phyloP scores from a whole-genome alignment of 2,888 invertebrate genomes.

The Stenichneumon culpator region DNA sequence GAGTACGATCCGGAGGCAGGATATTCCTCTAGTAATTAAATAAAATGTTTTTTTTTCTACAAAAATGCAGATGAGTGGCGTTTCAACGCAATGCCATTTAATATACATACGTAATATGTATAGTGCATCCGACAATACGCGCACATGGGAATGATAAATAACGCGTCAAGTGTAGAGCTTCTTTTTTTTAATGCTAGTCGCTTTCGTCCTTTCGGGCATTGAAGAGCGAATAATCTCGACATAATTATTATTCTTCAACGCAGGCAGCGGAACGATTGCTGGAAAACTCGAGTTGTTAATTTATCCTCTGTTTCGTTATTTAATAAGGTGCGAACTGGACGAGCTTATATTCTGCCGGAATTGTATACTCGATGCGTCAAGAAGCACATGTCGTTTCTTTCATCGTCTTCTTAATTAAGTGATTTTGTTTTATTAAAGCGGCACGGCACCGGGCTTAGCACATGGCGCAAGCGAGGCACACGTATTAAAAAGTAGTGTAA shows the following conservation, averaged over 20 bases:
- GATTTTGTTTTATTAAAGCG: constrained; percentile 44
- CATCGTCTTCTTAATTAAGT: constrained; percentile 8
- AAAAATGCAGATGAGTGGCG: constrained; percentile 76
- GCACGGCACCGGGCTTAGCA: constrained; percentile 59
- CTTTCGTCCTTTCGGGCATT: constrained; percentile 25
- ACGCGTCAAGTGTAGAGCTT: constrained; percentile 50
- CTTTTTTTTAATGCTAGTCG: constrained; percentile 40
- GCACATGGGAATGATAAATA: constrained; percentile 58
- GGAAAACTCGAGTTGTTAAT: constrained; percentile 6
- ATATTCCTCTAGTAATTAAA: constrained; percentile 54
- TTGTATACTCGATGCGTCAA: constrained; percentile 31
- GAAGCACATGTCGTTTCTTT: constrained; percentile 20
- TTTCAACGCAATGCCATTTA: constrained; percentile 73
- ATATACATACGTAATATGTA: constrained; percentile 57
- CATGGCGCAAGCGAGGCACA: constrained; percentile 68
- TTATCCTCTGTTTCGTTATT: neutral
- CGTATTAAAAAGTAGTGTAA: constrained; percentile 62
- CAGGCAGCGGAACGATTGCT: constrained; percentile 18
- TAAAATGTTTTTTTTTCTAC: constrained; percentile 64
- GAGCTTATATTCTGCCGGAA: neutral
- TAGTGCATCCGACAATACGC: constrained; percentile 52
- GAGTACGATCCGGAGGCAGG: constrained; percentile 66
- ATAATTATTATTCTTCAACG: constrained; percentile 36
- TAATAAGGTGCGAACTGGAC: constrained; percentile 22
- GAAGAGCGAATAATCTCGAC: constrained; percentile 40